Conservation (phyloP, 1,140 invertebrate species). For the Hycleus phaleratus region DNA sequence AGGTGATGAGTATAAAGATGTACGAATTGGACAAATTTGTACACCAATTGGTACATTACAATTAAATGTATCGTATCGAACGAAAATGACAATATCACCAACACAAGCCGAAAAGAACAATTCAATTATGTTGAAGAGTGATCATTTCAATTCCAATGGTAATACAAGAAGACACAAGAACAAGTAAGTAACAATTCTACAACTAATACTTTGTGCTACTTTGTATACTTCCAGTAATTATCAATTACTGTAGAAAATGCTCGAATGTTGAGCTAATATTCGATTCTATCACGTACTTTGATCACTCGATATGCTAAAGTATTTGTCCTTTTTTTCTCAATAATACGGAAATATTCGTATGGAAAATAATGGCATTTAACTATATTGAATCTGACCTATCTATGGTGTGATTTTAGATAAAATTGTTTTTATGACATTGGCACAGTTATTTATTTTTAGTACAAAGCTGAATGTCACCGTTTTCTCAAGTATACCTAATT, state of each 20-base stretch:
- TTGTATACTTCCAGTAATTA: no score
- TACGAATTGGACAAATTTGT: conserved; percentile 71
- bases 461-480: neutral
- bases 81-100: conserved; percentile 82
- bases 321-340: no score
- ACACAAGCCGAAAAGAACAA: conserved; percentile 60
- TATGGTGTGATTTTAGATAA: neutral
- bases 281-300: no score
- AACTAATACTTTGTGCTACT: no score
- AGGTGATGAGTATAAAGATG: conserved; percentile 66
- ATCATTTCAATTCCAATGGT: conserved; percentile 75
- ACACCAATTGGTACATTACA: conserved; percentile 75
- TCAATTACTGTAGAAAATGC: no score
- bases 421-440: neutral
- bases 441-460: neutral
- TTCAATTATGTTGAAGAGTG: conserved; percentile 79
- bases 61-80: conserved; percentile 73
- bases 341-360: no score
- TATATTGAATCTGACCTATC: no score
- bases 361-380: no score
- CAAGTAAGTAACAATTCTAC: conserved; percentile 42
- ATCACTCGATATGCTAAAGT: no score
- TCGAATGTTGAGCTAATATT: no score
- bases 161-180: conserved; percentile 58
- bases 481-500: no score